Percentiles rank a stretch among this genome's conserved stretches.
phyloP scores from a whole-genome alignment of 2,888 invertebrate species.

The Gortyna flavago region DNA sequence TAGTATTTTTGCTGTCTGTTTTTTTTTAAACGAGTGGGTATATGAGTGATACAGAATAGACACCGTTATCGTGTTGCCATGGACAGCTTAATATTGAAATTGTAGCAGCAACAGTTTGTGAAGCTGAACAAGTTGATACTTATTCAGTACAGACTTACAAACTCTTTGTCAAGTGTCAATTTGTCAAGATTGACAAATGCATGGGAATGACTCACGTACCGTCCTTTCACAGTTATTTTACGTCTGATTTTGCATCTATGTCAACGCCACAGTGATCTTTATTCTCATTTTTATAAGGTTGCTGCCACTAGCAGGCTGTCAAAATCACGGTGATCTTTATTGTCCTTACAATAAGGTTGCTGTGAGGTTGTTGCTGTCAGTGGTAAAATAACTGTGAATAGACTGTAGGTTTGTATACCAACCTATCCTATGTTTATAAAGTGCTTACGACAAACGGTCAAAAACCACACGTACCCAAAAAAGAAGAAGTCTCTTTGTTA shows the following conservation, averaged over 20 bases:
- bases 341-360: too few species aligned
- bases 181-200: background rate
- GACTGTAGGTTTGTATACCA: too few species aligned
- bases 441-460: background rate
- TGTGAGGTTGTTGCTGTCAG: too few species aligned
- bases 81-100: background rate
- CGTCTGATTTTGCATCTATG: too few species aligned
- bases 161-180: background rate
- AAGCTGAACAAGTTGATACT: background rate
- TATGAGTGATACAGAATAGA: too few species aligned
- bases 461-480: background rate
- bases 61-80: background rate
- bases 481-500: background rate
- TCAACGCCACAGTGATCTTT: too few species aligned
- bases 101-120: background rate
- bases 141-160: background rate
- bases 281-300: too few species aligned
- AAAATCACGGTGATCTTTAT: too few species aligned
- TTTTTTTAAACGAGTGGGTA: conserved; percentile 2
- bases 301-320: too few species aligned
- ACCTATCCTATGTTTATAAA: too few species aligned
- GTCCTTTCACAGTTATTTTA: too few species aligned
- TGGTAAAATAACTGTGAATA: too few species aligned
- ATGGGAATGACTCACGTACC: background rate
- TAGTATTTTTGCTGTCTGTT: background rate